phyloP scores from a whole-genome alignment of 1,140 invertebrate species.

The Colletes latitarsis region DNA sequence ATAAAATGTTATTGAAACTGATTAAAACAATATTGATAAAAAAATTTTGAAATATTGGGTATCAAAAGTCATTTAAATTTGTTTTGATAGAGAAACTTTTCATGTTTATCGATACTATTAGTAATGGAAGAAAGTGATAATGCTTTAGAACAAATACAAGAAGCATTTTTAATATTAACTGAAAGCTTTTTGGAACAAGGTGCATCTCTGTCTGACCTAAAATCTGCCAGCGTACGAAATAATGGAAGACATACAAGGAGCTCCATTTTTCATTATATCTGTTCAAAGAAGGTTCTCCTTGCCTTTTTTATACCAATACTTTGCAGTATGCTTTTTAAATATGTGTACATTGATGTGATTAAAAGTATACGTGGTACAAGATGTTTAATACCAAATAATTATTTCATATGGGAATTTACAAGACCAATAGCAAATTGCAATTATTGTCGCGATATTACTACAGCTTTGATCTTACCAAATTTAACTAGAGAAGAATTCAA shows the following conservation, averaged over 20 bases:
- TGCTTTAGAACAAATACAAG: slow-evolving; percentile 56
- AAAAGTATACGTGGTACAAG: slow-evolving; percentile 76
- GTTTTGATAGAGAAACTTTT: neutral
- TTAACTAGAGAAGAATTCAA: slow-evolving; percentile 86
- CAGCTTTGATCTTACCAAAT: slow-evolving; percentile 86
- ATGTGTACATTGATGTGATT: slow-evolving; percentile 48
- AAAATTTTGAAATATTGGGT: neutral
- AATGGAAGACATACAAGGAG: slow-evolving; percentile 20
- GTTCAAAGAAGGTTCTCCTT: slow-evolving; percentile 50
- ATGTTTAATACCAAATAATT: slow-evolving; percentile 91
- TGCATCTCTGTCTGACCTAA: slow-evolving; percentile 59
- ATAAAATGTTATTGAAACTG: neutral
- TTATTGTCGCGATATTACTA: slow-evolving; percentile 85
- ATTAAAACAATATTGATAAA: slow-evolving; percentile 1
- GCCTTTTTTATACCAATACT: slow-evolving; percentile 56
- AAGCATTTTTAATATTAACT: slow-evolving; percentile 65
- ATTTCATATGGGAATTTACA: slow-evolving; percentile 91
- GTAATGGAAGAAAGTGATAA: slow-evolving; percentile 58
- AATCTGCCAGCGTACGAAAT: slow-evolving; percentile 24
- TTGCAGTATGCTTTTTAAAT: slow-evolving; percentile 51
- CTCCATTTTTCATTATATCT: slow-evolving; percentile 1
- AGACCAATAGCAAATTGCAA: slow-evolving; percentile 90
- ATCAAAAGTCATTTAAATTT: slow-evolving; percentile 22
- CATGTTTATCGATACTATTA: neutral
- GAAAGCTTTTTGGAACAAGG: slow-evolving; percentile 63